Percentiles rank a stretch among this genome's conserved stretches.
phyloP scores from a whole-genome alignment of 2,113 vertebrate genomes.

The Sisor rabdophorus region DNA sequence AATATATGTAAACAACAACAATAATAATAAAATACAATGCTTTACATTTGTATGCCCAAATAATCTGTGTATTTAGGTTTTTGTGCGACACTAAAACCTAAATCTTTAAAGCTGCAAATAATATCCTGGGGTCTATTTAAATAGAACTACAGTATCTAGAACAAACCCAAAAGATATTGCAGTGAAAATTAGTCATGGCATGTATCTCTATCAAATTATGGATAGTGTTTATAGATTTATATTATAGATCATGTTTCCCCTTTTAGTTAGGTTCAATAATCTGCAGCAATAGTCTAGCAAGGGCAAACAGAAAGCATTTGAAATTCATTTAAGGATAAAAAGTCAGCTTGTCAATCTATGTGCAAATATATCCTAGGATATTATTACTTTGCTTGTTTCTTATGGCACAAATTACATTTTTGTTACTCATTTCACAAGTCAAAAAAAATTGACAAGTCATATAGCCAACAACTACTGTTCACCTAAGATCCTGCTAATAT shows the following conservation, averaged over 20 bases:
- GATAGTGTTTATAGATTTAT: constrained; percentile 19
- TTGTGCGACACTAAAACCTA: not conserved
- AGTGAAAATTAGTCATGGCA: constrained; percentile 17
- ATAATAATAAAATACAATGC: constrained; percentile 20
- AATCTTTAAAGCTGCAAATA: not conserved
- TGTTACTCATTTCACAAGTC: not conserved
- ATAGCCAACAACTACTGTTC: not conserved
- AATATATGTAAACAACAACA: constrained; percentile 30
- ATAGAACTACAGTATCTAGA: not conserved
- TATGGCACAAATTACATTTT: not conserved
- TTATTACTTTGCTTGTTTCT: not conserved
- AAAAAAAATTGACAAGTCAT: not conserved
- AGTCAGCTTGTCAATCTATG: not conserved
- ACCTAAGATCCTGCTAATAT: not conserved
- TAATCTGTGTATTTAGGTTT: constrained; percentile 3
- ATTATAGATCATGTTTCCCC: constrained; percentile 13
- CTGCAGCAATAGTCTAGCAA: constrained; percentile 2
- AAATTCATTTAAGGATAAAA: not conserved
- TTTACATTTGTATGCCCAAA: constrained; percentile 10
- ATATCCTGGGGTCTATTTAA: constrained; percentile 1
- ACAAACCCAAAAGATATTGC: constrained; percentile 3
- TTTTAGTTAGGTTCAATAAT: constrained; percentile 22
- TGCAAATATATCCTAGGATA: not conserved
- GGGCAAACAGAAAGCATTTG: constrained; percentile 10
- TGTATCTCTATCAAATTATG: constrained; percentile 13